Conservation (phyloP, 2,888 invertebrate species). For the Nycteola revayana region DNA sequence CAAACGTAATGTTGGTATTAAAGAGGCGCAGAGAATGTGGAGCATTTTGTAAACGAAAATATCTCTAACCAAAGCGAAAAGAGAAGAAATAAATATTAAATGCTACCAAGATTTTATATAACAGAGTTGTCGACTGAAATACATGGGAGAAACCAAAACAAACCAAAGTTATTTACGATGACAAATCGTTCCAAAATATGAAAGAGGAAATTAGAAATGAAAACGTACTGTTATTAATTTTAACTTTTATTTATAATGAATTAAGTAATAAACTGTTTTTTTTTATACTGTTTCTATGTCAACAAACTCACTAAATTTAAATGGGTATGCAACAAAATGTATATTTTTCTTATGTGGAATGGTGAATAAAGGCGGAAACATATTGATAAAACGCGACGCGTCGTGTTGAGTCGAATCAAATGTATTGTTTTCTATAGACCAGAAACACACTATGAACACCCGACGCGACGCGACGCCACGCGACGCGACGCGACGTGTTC, state of each 20-base stretch:
- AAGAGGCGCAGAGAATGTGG: conserved; percentile 25
- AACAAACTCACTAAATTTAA: no score
- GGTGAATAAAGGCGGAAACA: no score
- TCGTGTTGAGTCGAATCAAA: no score
- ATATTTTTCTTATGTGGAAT: no score
- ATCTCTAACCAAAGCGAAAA: conserved; percentile 12
- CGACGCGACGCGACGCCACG: no score
- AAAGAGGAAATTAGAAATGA: neutral
- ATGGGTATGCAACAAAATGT: no score
- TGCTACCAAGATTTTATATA: conserved; percentile 15
- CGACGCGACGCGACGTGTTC: no score
- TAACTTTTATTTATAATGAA: neutral
- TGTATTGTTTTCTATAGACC: no score
- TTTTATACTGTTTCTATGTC: neutral
- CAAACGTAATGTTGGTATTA: conserved; percentile 19
- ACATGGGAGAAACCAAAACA: conserved; percentile 20
- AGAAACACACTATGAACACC: no score
- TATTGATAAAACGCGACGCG: no score
- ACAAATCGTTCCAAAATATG: neutral
- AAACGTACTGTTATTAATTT: neutral
- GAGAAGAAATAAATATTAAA: conserved; percentile 20
- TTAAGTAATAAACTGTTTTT: neutral
- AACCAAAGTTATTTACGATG: neutral
- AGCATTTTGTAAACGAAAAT: conserved; percentile 18
- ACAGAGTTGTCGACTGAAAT: conserved; percentile 7